Evolutionary conservation across 1,140 invertebrate species (phyloP).

Genomic region (Cryptotermes secundus): DNA sequence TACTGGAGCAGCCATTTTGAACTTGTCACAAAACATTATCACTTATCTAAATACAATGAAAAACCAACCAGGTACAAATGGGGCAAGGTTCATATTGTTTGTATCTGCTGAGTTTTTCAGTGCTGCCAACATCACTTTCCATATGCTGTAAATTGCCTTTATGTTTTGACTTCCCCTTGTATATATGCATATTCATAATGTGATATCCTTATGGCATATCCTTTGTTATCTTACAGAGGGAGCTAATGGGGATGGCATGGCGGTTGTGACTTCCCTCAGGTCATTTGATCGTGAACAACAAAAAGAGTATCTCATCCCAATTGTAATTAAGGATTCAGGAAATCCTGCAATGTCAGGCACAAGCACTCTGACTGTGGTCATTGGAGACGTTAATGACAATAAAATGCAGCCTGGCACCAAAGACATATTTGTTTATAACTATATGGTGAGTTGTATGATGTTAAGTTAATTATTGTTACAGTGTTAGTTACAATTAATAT

Average conservation of each 20-base stretch:
- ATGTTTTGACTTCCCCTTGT: conserved; percentile 14
- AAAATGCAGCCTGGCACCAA: conserved; percentile 95
- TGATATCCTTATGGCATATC: not conserved
- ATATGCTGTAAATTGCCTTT: not conserved
- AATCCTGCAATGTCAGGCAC: conserved; percentile 91
- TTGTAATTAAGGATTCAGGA: conserved; percentile 89
- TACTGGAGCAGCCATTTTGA: too few species aligned
- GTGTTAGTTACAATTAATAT: too few species aligned
- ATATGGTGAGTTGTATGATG: conserved; percentile 59
- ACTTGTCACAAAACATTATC: not conserved
- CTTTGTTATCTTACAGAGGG: conserved; percentile 64
- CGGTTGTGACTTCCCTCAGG: conserved; percentile 83
- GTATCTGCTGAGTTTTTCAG: too few species aligned
- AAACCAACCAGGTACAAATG: too few species aligned
- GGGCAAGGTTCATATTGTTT: too few species aligned
- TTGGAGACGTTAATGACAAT: conserved; percentile 96
- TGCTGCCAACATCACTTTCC: too few species aligned
- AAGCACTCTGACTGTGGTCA: conserved; percentile 90
- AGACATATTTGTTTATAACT: conserved; percentile 96
- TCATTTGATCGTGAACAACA: conserved; percentile 94
- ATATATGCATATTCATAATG: not conserved
- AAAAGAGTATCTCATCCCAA: conserved; percentile 92
- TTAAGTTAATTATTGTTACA: too few species aligned
- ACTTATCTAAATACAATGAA: not conserved
- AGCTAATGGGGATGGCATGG: conserved; percentile 94